Base-by-base conservation (phyloP, 2,797 vertebrate genomes). In the Strix occidentalis region DNA sequence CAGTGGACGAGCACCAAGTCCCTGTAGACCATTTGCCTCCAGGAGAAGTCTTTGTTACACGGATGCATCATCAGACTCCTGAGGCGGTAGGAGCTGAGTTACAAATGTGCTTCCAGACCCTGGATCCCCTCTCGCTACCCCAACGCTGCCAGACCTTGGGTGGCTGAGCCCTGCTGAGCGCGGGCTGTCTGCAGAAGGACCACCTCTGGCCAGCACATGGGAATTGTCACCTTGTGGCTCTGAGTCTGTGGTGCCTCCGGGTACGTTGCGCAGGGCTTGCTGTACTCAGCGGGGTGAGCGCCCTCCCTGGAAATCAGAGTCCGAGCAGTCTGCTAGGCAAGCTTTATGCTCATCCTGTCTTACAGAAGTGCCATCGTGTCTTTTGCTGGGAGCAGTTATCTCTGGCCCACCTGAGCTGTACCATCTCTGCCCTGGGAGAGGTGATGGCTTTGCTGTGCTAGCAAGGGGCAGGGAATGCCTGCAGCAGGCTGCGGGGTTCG, bases 401-500 rank as follows among this genome's bases (percentile, higher is more conserved):
- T 2, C 14, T 84, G 69, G n/a, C 61, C 35, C 41, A 23, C 20
- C 26, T 1, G 0, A 18, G 26, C 60, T 37, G 29, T 3, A 13
- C 43, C 28, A 8, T 28, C 35, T 24, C 21, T 77, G 54, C 29
- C 76, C 85, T 82, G 17, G 21, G n/a, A 50, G 89, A 76, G 78
- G 66, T 35, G 84, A 41, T 48, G 5, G 16, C 71, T 91, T 82
- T 78, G 87, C 94, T 76, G 81, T 58, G 63, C 84, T 63, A 9
- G 48, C 91, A 29, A 1, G 1, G 65, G 70, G 66, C 50, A 19
- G 41, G 54, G 65, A 64, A 15, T 15, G 41, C 61, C 78, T 4
- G 0, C 77, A 45, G 76, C 1, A 7, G 31, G 31, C 6, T 0
- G 41, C 0, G 0, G 35, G 51, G 65, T 65, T 89, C 3, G 1